Evolutionary conservation across 92 coral and sea anemone species (phyloP).

Genomic region (Isaurus tuberculatus): DNA sequence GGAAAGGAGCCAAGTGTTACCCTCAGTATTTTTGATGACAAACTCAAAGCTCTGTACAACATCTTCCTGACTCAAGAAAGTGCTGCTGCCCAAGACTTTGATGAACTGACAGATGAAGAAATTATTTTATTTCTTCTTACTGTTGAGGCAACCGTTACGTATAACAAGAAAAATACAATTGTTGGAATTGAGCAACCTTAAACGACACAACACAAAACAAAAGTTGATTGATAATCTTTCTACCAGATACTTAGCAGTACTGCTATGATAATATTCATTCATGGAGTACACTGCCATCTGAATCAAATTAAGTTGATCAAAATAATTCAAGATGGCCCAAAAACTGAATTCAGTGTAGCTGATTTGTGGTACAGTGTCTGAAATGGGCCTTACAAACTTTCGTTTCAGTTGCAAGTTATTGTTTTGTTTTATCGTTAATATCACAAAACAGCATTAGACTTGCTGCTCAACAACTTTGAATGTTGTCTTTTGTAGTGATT

Average conservation of each 20-base stretch:
- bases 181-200: slow-evolving; percentile 41
- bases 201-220: slow-evolving; percentile 18
- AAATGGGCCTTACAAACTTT: slow-evolving; percentile 19
- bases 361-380: neutral
- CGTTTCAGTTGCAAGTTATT: slow-evolving; percentile 9
- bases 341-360: slow-evolving; percentile 15
- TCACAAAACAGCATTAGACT: neutral
- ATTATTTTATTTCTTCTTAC: slow-evolving; percentile 39
- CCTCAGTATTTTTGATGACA: slow-evolving; percentile 28
- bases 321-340: neutral
- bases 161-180: slow-evolving; percentile 40
- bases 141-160: slow-evolving; percentile 50
- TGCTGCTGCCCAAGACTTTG: slow-evolving; percentile 31
- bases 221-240: slow-evolving; percentile 21
- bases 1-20: slow-evolving; percentile 39
- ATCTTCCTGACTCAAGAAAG: slow-evolving; percentile 14
- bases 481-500: neutral
- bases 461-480: slow-evolving; percentile 7
- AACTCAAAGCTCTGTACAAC: slow-evolving; percentile 26
- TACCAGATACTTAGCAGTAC: slow-evolving; percentile 1
- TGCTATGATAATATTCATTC: slow-evolving; percentile 10
- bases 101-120: slow-evolving; percentile 38
- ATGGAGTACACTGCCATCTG: neutral
- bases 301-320: neutral
- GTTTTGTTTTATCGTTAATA: neutral